Evolutionary conservation across 2,797 vertebrate genomes (phyloP), one percentile per base, ranked within the genome.

Genomic region (Pseudomugil gertrudae): DNA sequence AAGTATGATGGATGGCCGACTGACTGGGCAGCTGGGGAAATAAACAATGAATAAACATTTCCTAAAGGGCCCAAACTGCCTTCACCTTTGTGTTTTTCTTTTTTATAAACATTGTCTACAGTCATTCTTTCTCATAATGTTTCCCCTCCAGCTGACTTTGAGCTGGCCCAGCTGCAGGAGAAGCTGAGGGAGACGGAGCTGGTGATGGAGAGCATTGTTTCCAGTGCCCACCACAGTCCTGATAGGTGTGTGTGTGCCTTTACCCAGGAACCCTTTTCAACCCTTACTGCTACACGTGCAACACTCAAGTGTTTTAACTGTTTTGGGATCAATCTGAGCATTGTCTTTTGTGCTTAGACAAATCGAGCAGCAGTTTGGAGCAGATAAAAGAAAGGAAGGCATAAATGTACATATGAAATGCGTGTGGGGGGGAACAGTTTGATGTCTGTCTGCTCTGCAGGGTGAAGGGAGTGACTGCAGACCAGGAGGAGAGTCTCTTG

Each of bases 161-260:
- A 99, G 78, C 92, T 98, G 74, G 78, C 90, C 54, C 97, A 98
- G 79, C 95, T 99, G 53, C 97, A 99, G 89, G 96, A 98, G 84
- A 96, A 96, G 84, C 91, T 99, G 81, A 94, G 91, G 71, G 96
- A 98, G 79, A 99, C 97, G 0, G 97, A 99, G 87, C 88, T 95
- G 87, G 95, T 96, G 75, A 97, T 99, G 95, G 96, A 98, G 93
- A 96, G 95, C 68, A 93, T 99, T 9, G 96, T 98, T 71, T 95
- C 91, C 63, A 92, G 90, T 55, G 93, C 95, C 50, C 94, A 94
- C 69, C 93, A 94, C 82, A 91, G 93, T 65, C 92, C 92, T 58
- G 92, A 95, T 78, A 96, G 95, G 97, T 98, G 69, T 10, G 89
- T 58, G 52, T n/a, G n/a, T 26, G 7, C 17, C 36, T 43, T 45